These are phyloP conservation scores for Lomographa bimaculata DNA, from an alignment of 2,888 invertebrate species.

Conservation along the genomic window DNA sequence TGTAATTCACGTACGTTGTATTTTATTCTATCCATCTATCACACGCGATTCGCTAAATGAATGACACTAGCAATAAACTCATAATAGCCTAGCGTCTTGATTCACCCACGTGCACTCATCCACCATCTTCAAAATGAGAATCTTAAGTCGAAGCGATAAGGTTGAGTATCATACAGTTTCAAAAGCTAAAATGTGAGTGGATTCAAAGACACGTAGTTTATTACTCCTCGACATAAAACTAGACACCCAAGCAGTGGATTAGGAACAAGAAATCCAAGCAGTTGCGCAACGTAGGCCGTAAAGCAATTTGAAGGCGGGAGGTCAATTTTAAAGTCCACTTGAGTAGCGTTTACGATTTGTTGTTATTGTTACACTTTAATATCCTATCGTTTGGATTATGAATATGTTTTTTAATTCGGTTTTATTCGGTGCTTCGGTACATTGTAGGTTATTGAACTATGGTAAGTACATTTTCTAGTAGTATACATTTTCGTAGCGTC, in stretches of 20 bases:
- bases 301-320: constrained; percentile 53
- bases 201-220: constrained; percentile 60
- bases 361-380: constrained; percentile 67
- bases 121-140: constrained; percentile 19
- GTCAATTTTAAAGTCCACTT: constrained; percentile 66
- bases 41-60: constrained; percentile 71
- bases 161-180: constrained; percentile 32
- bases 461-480: constrained; percentile 4
- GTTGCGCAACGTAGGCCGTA: constrained; percentile 64
- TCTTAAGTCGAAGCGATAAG: constrained; percentile 35
- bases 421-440: constrained; percentile 28
- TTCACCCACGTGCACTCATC: constrained; percentile 67
- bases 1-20: constrained; percentile 35
- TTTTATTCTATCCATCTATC: constrained; percentile 58
- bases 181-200: constrained; percentile 33
- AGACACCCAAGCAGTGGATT: constrained; percentile 81
- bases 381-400: constrained; percentile 44
- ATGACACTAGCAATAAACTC: constrained; percentile 68
- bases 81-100: constrained; percentile 56
- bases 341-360: constrained; percentile 71
- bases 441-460: constrained; percentile 25
- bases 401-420: constrained; percentile 37
- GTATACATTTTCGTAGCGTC: no score
- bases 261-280: constrained; percentile 55
- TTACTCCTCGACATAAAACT: constrained; percentile 71